These are phyloP conservation scores for Oxycera nigricornis DNA, from an alignment of 2,888 invertebrate species.

Conservation along the genomic window DNA sequence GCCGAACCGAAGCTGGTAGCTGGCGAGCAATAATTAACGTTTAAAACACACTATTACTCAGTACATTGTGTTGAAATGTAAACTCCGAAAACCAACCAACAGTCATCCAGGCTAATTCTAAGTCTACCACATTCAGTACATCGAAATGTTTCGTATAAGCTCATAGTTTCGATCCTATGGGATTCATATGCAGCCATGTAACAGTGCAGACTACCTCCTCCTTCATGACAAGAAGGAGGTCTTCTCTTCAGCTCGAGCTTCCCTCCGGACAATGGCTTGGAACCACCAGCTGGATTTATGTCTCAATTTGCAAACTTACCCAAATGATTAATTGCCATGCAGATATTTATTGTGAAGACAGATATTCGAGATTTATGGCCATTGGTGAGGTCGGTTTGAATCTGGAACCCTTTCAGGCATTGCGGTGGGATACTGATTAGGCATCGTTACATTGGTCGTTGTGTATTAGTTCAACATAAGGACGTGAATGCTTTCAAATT, in stretches of 20 bases:
- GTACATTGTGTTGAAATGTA: neutral
- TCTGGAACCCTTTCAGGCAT: neutral
- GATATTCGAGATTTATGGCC: constrained; percentile 39
- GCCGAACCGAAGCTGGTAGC: neutral
- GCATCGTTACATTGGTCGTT: no score
- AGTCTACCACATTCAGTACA: neutral
- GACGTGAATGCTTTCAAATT: no score
- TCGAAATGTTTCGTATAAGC: neutral
- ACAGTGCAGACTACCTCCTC: neutral
- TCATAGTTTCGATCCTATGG: neutral
- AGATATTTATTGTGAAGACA: constrained; percentile 49
- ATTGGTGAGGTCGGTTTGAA: constrained; percentile 6
- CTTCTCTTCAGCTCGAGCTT: neutral
- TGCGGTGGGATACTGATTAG: constrained; percentile 18
- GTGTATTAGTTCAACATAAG: no score
- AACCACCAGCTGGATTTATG: constrained; percentile 55
- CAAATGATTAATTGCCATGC: constrained; percentile 50
- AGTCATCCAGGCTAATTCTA: neutral
- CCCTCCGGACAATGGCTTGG: neutral
- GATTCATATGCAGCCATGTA: neutral
- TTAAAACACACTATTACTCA: neutral
- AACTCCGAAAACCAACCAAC: neutral
- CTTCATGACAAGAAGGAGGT: neutral
- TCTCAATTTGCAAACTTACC: constrained; percentile 57
- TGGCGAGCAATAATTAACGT: neutral